Percentiles rank a stretch among this genome's conserved stretches.
Evolutionary conservation across 2,797 vertebrate species (phyloP).

Genomic region (Muscicapa striata): DNA sequence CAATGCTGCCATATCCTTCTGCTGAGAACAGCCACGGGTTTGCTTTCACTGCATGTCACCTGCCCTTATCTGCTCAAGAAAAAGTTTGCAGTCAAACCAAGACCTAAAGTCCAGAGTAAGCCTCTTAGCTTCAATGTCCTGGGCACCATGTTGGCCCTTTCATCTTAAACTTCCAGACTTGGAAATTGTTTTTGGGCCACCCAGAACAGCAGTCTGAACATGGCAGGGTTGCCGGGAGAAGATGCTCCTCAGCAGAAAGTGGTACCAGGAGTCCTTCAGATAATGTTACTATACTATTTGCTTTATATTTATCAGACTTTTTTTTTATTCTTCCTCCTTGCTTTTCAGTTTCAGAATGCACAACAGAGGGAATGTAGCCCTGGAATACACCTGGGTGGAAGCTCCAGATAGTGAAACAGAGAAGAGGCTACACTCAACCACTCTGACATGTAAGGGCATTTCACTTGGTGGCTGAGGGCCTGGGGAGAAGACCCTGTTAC

Average conservation of each 20-base stretch:
- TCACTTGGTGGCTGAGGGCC: neutral
- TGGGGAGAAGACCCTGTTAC: neutral
- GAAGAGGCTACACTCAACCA: neutral
- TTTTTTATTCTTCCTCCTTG: neutral
- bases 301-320: neutral
- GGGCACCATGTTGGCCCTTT: neutral
- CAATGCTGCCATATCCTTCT: no score
- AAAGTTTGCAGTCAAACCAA: neutral
- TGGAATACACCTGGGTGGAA: conserved; percentile 84
- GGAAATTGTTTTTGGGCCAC: neutral
- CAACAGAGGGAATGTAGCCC: conserved; percentile 81
- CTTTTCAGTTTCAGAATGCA: conserved; percentile 79
- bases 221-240: neutral
- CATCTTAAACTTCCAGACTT: neutral
- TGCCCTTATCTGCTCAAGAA: no score
- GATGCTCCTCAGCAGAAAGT: neutral
- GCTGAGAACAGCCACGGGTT: no score
- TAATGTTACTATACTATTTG: neutral
- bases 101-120: neutral
- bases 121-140: neutral
- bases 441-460: neutral
- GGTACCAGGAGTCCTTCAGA: neutral
- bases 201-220: neutral
- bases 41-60: no score
- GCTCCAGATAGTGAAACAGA: conserved; percentile 56